These are phyloP conservation scores for Brachystomella parvula DNA, from an alignment of 1,140 invertebrate genomes.

Conservation along the genomic window DNA sequence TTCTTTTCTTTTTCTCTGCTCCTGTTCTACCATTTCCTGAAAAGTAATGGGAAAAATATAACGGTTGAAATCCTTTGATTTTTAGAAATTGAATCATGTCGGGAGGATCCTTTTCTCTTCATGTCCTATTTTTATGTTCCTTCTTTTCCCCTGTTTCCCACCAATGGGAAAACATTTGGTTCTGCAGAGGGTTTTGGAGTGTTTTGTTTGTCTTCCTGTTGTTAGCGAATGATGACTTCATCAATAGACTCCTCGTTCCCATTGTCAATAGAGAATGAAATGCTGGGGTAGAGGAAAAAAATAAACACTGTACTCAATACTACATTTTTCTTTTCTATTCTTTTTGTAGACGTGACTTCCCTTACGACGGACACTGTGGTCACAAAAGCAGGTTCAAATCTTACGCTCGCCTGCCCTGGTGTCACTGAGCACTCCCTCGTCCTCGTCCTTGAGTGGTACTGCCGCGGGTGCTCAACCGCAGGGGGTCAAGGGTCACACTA, in stretches of 20 bases:
- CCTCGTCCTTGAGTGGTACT: slow-evolving; percentile 55
- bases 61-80: too few species aligned
- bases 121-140: too few species aligned
- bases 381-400: slow-evolving; percentile 56
- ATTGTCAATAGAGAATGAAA: slow-evolving; percentile 1
- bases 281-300: background rate
- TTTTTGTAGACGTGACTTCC: slow-evolving; percentile 47
- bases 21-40: too few species aligned
- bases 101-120: background rate
- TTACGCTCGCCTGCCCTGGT: slow-evolving; percentile 56
- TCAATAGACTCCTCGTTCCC: background rate
- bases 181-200: slow-evolving; percentile 1
- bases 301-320: background rate
- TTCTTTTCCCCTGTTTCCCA: background rate
- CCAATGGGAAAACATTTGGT: background rate
- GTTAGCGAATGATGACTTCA: background rate
- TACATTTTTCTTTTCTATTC: slow-evolving; percentile 10
- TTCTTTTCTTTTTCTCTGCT: too few species aligned
- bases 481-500: slow-evolving; percentile 6
- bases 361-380: slow-evolving; percentile 50
- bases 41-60: too few species aligned
- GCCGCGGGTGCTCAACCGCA: slow-evolving; percentile 40
- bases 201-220: slow-evolving; percentile 6
- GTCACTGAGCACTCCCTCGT: slow-evolving; percentile 52
- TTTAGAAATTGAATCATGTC: background rate